phyloP scores from a whole-genome alignment of 2,113 vertebrate species.

The Gnathonemus longibarbis region DNA sequence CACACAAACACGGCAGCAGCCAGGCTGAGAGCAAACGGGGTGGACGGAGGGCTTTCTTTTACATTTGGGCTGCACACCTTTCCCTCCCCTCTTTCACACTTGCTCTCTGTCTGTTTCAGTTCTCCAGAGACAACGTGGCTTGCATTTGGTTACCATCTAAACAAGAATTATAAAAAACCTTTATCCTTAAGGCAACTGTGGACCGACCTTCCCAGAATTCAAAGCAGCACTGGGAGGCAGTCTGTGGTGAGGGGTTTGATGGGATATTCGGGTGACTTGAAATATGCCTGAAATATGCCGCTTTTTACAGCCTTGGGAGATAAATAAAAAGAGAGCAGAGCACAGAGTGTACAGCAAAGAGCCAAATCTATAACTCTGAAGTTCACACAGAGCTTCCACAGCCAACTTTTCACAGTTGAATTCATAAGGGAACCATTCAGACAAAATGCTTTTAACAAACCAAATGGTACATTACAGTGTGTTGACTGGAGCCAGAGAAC shows the following conservation, averaged over 20 bases:
- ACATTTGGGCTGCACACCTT: not conserved
- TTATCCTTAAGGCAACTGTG: slow-evolving; percentile 6
- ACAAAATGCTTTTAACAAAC: slow-evolving; percentile 22
- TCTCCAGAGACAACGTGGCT: not conserved
- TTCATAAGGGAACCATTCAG: slow-evolving; percentile 20
- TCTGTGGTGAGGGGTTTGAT: slow-evolving; percentile 6
- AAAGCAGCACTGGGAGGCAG: slow-evolving; percentile 13
- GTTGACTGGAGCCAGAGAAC: slow-evolving; percentile 2
- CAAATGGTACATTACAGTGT: slow-evolving; percentile 6
- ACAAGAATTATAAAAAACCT: not conserved
- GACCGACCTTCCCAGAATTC: slow-evolving; percentile 17
- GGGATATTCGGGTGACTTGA: not conserved
- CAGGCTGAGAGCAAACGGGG: not conserved
- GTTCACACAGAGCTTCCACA: slow-evolving; percentile 17
- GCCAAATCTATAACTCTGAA: slow-evolving; percentile 26
- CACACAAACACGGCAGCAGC: slow-evolving; percentile 48
- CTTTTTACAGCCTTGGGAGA: slow-evolving; percentile 23
- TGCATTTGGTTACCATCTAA: not conserved
- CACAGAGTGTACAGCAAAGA: slow-evolving; percentile 5
- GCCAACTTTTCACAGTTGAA: slow-evolving; percentile 22
- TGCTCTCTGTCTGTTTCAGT: not conserved
- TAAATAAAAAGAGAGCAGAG: slow-evolving; percentile 24
- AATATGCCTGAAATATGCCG: slow-evolving; percentile 18
- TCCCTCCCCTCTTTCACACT: not conserved
- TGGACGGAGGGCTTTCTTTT: not conserved